phyloP scores from a whole-genome alignment of 2,888 invertebrate genomes.

The Cosmorhoe ocellata region DNA sequence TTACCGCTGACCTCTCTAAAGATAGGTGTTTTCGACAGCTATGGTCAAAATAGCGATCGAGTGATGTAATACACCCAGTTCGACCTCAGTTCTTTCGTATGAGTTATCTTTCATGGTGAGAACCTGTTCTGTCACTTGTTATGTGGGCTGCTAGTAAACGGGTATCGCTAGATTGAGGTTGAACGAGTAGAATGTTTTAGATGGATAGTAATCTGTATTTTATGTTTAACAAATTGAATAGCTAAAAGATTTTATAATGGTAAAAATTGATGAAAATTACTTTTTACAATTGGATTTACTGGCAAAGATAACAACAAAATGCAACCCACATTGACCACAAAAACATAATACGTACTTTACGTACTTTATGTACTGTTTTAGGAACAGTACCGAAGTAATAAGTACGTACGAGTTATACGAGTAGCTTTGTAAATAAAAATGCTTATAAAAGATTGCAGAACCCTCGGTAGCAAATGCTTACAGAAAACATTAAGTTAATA shows the following conservation, averaged over 20 bases:
- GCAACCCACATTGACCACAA: too few species aligned
- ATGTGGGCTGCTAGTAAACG: conserved; percentile 39
- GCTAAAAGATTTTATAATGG: background rate
- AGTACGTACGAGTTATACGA: background rate
- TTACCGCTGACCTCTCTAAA: background rate
- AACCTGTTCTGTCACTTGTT: conserved; percentile 54
- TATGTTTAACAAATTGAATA: conserved; percentile 5
- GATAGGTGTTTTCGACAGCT: conserved; percentile 27
- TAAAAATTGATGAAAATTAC: too few species aligned
- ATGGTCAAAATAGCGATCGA: conserved; percentile 43
- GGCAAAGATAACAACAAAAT: too few species aligned
- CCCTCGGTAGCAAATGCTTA: conserved; percentile 7
- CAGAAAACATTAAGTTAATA: conserved; percentile 16
- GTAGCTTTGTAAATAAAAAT: background rate
- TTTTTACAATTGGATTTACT: too few species aligned
- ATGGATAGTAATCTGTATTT: conserved; percentile 10
- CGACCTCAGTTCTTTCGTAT: conserved; percentile 53
- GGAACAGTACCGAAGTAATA: too few species aligned
- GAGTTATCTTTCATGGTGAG: conserved; percentile 50
- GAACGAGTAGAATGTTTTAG: conserved; percentile 18
- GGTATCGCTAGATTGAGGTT: conserved; percentile 30
- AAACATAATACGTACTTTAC: too few species aligned
- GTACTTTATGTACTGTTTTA: too few species aligned
- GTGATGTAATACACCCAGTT: conserved; percentile 56
- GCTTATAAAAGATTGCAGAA: background rate